These are phyloP conservation scores for Protonibea diacanthus DNA, from an alignment of 2,797 vertebrate genomes.

Conservation along the genomic window DNA sequence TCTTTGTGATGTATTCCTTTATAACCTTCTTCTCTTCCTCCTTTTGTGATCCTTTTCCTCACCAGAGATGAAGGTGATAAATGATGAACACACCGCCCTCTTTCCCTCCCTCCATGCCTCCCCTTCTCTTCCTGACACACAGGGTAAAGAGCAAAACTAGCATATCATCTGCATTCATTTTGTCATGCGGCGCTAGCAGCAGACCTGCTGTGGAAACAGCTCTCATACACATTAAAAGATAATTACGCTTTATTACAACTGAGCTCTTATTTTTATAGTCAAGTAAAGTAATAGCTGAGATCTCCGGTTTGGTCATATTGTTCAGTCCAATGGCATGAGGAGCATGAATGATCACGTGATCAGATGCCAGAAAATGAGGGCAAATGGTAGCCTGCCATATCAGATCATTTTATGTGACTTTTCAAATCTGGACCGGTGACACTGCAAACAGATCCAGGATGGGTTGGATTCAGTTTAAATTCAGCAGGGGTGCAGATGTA, in stretches of 20 bases:
- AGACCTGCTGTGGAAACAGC: conserved; percentile 12
- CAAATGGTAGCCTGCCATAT: not conserved
- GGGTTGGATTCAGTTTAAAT: too few species aligned
- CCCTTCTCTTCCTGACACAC: not conserved
- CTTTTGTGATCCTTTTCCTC: not conserved
- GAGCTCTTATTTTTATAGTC: not conserved
- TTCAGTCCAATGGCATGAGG: not conserved
- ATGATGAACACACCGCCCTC: not conserved
- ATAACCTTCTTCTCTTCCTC: not conserved
- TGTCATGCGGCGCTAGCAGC: not conserved
- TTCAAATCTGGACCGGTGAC: too few species aligned
- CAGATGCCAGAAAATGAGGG: not conserved
- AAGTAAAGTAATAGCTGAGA: not conserved
- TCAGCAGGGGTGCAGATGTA: too few species aligned
- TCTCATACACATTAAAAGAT: conserved; percentile 5
- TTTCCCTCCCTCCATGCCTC: not conserved
- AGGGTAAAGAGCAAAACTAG: conserved; percentile 11
- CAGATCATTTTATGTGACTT: too few species aligned
- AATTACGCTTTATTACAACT: not conserved
- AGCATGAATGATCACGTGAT: not conserved
- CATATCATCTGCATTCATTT: conserved; percentile 30
- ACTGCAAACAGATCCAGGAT: too few species aligned
- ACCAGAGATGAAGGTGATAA: not conserved
- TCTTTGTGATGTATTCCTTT: conserved; percentile 8
- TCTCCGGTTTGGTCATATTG: not conserved